These are phyloP conservation scores for Centrocercus urophasianus DNA, from an alignment of 2,113 vertebrate species.

Conservation along the genomic window DNA sequence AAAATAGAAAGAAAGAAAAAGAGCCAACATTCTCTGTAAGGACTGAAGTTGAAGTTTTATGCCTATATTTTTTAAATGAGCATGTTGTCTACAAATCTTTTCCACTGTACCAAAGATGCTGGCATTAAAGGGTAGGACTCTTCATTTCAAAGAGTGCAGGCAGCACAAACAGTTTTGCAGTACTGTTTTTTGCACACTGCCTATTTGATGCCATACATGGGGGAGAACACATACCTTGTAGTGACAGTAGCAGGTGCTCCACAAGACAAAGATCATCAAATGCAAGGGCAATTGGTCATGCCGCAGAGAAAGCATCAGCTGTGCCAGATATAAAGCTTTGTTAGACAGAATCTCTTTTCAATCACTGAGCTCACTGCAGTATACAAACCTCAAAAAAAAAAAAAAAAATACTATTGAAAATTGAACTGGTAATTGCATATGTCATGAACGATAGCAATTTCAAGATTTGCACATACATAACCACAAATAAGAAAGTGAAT, in stretches of 20 bases:
- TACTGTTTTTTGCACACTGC: fast-evolving
- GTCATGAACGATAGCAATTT: background rate
- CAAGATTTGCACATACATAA: background rate
- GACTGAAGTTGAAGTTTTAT: background rate
- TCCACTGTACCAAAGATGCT: background rate
- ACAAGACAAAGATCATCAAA: background rate
- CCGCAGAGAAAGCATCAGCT: background rate
- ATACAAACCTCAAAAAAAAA: background rate
- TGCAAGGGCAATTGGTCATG: background rate
- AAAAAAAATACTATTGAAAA: background rate
- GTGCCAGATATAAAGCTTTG: background rate
- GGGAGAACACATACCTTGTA: background rate
- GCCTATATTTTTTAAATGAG: background rate
- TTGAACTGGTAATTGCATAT: background rate
- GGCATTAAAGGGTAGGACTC: too few species aligned
- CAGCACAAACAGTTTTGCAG: background rate
- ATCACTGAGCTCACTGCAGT: background rate
- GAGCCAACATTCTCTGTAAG: background rate
- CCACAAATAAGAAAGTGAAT: background rate
- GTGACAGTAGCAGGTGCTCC: fast-evolving
- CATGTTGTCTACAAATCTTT: background rate
- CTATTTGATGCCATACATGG: background rate
- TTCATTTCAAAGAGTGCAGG: background rate
- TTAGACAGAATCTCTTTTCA: background rate
- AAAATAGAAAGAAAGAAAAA: too few species aligned